These are phyloP conservation scores for Trachops cirrhosus DNA, from an alignment of 2,797 vertebrate species.

Conservation along the genomic window DNA sequence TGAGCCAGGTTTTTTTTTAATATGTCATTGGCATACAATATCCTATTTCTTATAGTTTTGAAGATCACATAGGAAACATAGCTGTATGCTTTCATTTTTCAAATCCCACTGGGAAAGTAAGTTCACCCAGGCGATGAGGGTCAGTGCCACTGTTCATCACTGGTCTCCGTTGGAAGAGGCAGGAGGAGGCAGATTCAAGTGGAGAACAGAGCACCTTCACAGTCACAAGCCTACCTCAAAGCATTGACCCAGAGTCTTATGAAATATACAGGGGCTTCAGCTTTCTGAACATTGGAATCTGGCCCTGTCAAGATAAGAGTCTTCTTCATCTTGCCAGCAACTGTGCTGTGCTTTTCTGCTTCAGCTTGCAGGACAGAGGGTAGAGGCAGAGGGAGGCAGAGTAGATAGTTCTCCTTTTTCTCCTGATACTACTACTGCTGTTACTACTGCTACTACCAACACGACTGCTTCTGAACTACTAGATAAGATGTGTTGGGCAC, in stretches of 20 bases:
- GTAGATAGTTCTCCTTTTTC: background rate
- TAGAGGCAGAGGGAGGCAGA: background rate
- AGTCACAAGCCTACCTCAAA: background rate
- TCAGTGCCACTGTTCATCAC: background rate
- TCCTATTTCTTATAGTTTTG: background rate
- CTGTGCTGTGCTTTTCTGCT: background rate
- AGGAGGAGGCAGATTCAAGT: background rate
- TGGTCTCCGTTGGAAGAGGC: background rate
- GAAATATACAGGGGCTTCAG: background rate
- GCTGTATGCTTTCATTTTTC: background rate
- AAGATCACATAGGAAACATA: background rate
- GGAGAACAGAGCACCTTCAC: background rate
- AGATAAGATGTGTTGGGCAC: background rate
- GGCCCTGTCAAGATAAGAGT: background rate
- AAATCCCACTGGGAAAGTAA: background rate
- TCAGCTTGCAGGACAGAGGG: background rate
- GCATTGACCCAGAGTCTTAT: too few species aligned
- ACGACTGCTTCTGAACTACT: background rate
- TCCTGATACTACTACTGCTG: accelerated
- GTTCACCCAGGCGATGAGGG: background rate
- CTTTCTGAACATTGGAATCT: background rate
- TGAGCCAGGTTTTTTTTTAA: background rate
- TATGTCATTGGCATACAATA: background rate
- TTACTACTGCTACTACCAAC: background rate
- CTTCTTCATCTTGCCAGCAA: background rate